Conservation (phyloP, 2,888 invertebrate species). For the Agrotis puta region DNA sequence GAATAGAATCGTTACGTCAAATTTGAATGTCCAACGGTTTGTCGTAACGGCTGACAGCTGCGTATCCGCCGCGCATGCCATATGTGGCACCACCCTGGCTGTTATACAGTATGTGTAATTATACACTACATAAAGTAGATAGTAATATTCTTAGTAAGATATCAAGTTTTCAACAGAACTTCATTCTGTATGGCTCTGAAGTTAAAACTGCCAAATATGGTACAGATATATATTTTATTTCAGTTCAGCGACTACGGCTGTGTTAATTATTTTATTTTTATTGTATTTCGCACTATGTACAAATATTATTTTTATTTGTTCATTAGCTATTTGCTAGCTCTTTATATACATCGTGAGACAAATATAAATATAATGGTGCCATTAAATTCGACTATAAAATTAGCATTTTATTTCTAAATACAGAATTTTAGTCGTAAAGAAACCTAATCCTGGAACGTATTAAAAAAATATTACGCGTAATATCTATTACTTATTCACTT, state of each 20-base stretch:
- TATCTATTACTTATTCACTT: constrained; percentile 47
- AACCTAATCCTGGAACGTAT: constrained; percentile 7
- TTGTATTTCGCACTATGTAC: neutral
- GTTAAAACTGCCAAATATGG: neutral
- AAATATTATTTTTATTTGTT: neutral
- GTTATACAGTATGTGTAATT: constrained; percentile 26
- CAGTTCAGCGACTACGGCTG: neutral
- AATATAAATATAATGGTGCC: no score
- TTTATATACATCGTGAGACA: neutral
- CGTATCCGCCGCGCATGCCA: constrained; percentile 68
- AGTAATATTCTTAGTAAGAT: constrained; percentile 19
- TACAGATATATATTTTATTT: neutral
- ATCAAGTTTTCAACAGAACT: constrained; percentile 13
- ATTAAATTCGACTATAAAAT: neutral
- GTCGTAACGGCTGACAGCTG: constrained; percentile 79
- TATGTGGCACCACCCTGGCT: constrained; percentile 64
- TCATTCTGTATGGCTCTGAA: neutral
- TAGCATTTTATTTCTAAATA: neutral
- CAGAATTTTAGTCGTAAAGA: neutral
- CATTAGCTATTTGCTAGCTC: neutral
- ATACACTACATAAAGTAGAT: constrained; percentile 15
- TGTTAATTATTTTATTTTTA: neutral
- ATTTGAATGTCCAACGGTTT: constrained; percentile 73
- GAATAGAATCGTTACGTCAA: constrained; percentile 60
- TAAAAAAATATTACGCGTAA: constrained; percentile 17